A percentile compares a stretch with the other conserved stretches of the same genome.
phyloP scores from a whole-genome alignment of 2,888 invertebrate species.

The Ferdinandea cuprea region DNA sequence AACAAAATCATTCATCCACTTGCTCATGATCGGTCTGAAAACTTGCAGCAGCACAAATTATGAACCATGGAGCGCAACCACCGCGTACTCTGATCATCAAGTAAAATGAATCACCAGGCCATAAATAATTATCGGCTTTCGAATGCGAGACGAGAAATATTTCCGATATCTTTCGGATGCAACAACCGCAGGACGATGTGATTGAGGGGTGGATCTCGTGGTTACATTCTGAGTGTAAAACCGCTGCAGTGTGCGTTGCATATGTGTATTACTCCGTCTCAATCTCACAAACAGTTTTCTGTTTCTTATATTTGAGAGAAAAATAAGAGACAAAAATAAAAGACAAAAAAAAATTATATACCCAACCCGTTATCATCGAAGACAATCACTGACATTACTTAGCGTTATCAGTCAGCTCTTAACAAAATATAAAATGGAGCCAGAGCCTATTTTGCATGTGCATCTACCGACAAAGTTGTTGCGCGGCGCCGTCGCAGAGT shows the following conservation, averaged over 20 bases:
- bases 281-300: slow-evolving; percentile 41
- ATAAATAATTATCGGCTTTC: slow-evolving; percentile 72
- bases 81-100: neutral
- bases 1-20: neutral
- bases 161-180: slow-evolving; percentile 74
- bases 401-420: slow-evolving; percentile 73
- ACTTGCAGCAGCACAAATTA: neutral
- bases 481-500: slow-evolving; percentile 45
- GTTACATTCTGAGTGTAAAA: slow-evolving; percentile 5
- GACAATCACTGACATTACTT: slow-evolving; percentile 75
- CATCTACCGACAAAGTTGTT: slow-evolving; percentile 71
- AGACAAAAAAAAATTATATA: slow-evolving; percentile 15
- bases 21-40: neutral
- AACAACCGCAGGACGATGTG: slow-evolving; percentile 20
- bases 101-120: slow-evolving; percentile 67
- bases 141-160: slow-evolving; percentile 71
- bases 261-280: slow-evolving; percentile 39
- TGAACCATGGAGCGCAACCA: no score
- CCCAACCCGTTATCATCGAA: slow-evolving; percentile 57
- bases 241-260: slow-evolving; percentile 28
- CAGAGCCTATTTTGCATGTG: slow-evolving; percentile 73
- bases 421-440: slow-evolving; percentile 74
- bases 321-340: neutral
- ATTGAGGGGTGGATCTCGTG: neutral
- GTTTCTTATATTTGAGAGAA: slow-evolving; percentile 39